Base-by-base conservation (phyloP, 2,797 vertebrate species). In the Dendrocincla fuliginosa region DNA sequence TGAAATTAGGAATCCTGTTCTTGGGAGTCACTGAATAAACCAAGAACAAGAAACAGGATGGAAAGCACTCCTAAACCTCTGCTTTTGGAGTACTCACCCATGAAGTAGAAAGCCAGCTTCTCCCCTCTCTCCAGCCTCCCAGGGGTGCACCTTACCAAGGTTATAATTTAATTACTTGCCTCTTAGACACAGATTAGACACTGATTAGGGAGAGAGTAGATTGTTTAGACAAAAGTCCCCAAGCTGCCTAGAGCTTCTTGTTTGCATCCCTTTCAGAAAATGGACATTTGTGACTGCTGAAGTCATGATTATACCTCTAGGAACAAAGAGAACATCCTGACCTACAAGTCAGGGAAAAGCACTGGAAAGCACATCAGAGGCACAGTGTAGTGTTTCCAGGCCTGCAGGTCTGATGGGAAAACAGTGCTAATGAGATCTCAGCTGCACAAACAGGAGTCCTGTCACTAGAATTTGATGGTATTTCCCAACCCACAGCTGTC, bases 161-260 rank as follows among this genome's bases (percentile, higher is more conserved):
- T 64, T 77, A 28, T 35, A 85, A 87, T 83, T 96, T 84, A 91
- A 87, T 91, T 94, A 74, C 52, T 92, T 84, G 15, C 63, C 74
- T 94, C 70, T 92, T 90, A 95, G 88, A 88, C 80, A 90, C 61
- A 93, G 70, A 46, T 46, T 46, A 46, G 44, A 46, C 44, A 46
- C 35, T 89, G 89, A 92, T 95, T 92, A 92, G 56, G 60, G 78
- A 87, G 60, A 49, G 24, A 70, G 28, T 49, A 75, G 60, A 83
- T 79, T 57, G 46, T 55, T 91, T 76, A 49, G 37, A 60, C 16
- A 80, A 14, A 82, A 83, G 73, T 69, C 77, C 27, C 69, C 18
- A 46, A 28, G 25, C 19, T 83, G 47, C 64, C 19, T 63, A 23
- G 33, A 87, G 33, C 55, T 84, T 37, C 35, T 63, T 56, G 5